Base-by-base conservation (phyloP, 2,888 invertebrate genomes). In the Eudasyphora cyanicolor region DNA sequence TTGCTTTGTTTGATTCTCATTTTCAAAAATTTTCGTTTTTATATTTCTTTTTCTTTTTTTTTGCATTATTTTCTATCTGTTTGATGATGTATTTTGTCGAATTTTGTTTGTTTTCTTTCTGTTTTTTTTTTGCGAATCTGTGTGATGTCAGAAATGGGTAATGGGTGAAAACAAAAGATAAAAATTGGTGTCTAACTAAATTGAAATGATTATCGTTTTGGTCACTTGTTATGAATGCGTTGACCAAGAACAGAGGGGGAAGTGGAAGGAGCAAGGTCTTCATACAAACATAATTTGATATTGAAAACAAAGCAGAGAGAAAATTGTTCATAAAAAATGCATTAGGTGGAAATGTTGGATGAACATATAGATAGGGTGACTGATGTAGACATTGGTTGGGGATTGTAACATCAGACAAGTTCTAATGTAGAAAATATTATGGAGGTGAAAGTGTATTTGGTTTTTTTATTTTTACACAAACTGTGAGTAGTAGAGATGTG, bases 141-240 rank as follows among this genome's bases (percentile, higher is more conserved):
- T 57, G n/a, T 42, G 38, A 17, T 29, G 29, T 2, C 19, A 12
- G 19, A 17, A 10, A 19, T 67, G 17, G 64, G 38, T 24, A 17
- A n/a, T 42, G 60, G 60, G n/a, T n/a, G n/a, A 29, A 38, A 67
- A 67, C 38, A 2, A 57, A 74, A 45, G n/a, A 45, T n/a, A 82
- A 82, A 75, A 82, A 69, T 78, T 84, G 82, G 85, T 82, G 86
- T 86, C 85, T 85, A 86, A 80, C 82, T 83, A 86, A 86, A 86
- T 86, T 86, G 85, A 83, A 85, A 85, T 86, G 85, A 86, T 86
- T 86, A 86, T 86, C 86, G 86, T 86, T 84, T 82, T 81, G 81
- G 78, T 81, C 84, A 84, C 81, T 84, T 81, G 81, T 64, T 71
- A 76, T 81, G 67, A 81, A 81, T 67, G 67, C 35, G 38, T 21